Evolutionary conservation across 2,797 vertebrate species (phyloP).

Genomic region (Muraenolepis orangiensis): DNA sequence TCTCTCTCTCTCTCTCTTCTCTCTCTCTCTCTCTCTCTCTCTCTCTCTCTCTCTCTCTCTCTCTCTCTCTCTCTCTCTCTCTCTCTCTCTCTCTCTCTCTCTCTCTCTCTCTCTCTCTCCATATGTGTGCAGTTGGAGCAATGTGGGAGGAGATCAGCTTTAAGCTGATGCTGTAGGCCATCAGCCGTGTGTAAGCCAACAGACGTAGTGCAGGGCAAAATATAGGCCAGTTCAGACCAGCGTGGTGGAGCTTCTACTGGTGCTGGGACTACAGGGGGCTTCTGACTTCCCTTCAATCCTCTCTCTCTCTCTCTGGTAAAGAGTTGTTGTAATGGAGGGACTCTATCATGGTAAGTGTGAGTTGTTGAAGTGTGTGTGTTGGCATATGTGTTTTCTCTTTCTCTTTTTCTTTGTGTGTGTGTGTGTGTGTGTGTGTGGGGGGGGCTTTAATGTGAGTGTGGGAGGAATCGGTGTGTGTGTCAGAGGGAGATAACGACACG

Average conservation of each 20-base stretch:
- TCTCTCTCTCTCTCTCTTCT: background rate
- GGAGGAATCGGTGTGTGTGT: background rate
- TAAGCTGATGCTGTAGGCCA: slow-evolving; percentile 45
- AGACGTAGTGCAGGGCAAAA: background rate
- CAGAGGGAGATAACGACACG: background rate
- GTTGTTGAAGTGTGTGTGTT: background rate
- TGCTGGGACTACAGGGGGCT: background rate
- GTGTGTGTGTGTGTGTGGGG: background rate
- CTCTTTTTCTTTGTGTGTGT: background rate
- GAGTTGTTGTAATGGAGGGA: slow-evolving; percentile 61
- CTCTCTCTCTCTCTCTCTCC: slow-evolving; percentile 19
- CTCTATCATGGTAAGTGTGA: slow-evolving; percentile 72
- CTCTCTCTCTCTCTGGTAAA: background rate
- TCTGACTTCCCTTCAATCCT: background rate
- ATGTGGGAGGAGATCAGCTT: slow-evolving; percentile 41
- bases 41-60: slow-evolving; percentile 8
- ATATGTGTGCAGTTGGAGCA: slow-evolving; percentile 38
- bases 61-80: slow-evolving; percentile 15
- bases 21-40: background rate
- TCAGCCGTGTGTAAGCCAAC: slow-evolving; percentile 36
- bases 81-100: slow-evolving; percentile 35
- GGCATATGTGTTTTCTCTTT: background rate
- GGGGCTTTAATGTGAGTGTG: background rate
- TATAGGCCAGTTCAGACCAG: background rate
- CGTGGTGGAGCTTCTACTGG: background rate